Evolutionary conservation across 2,888 invertebrate species (phyloP), one percentile per base, ranked within the genome.

Genomic region (Drosophila mimica): DNA sequence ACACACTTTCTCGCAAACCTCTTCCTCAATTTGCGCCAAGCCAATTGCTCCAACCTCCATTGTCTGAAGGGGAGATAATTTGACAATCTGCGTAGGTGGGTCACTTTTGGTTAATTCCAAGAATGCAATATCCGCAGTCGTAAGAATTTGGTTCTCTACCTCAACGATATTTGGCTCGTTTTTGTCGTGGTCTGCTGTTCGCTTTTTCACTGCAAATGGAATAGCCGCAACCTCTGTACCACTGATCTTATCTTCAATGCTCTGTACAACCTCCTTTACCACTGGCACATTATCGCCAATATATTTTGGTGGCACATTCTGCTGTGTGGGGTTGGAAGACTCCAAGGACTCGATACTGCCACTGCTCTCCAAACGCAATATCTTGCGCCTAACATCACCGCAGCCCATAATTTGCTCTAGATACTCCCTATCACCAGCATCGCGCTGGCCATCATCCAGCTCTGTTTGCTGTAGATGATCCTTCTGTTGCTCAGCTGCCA

Each of bases 351-450:
- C 87, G 20, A 81, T 79, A 57, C 78, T 83, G 61, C 76, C 79
- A 66, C 64, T 81, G 61, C 81, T 88, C 90, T 95, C 95, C 54
- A 95, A 81, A 54, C 94, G 91, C 90, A 93, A 93, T 57, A 95
- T 93, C 88, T 94, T 94, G 17, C 94, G 94, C 91, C 94, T 94
- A 13, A 95, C 95, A 90, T 95, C 95, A 36, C 94, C 94, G 54
- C 94, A 94, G 66, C 86, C 83, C 83, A 89, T 89, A 36, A 90
- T 85, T 62, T 88, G 72, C 48, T 87, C 87, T 74, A 92, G 74
- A 63, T 89, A 88, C 54, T 88, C 83, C 67, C 90, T 88, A 88
- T 88, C 91, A 66, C 83, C 88, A 49, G 83, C 67, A 58, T 68
- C 70, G 13, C 56, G 77, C 56, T 70, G 62, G 13, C 9, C 52